Conservation (phyloP, 2,797 vertebrate genomes). For the Enteromius argenteus region DNA sequence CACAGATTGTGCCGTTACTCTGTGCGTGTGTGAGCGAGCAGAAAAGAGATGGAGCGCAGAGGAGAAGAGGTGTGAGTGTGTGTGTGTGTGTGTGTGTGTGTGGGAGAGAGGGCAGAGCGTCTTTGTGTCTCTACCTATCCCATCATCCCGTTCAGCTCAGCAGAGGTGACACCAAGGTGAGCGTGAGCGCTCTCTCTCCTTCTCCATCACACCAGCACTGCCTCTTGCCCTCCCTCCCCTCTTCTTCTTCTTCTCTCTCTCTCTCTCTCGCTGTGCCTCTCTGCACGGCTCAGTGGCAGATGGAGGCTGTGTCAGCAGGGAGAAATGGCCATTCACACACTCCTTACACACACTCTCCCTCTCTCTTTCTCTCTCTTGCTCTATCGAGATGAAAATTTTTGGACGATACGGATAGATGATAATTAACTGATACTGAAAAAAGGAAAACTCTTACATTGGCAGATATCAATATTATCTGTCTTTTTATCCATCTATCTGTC, state of each 20-base stretch:
- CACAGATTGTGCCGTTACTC: slow-evolving; percentile 56
- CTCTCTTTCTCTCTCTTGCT: slow-evolving; percentile 34
- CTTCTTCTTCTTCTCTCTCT: slow-evolving; percentile 9
- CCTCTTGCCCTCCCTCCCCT: slow-evolving; percentile 36
- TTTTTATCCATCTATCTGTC: neutral
- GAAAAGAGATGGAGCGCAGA: slow-evolving; percentile 59
- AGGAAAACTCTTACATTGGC: slow-evolving; percentile 1
- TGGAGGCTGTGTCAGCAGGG: slow-evolving; percentile 95
- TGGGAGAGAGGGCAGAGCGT: slow-evolving; percentile 50
- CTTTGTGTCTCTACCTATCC: slow-evolving; percentile 65
- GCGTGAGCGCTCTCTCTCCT: slow-evolving; percentile 77
- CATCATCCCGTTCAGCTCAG: slow-evolving; percentile 73
- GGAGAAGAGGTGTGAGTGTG: slow-evolving; percentile 47
- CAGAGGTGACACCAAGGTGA: slow-evolving; percentile 97
- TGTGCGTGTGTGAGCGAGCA: slow-evolving; percentile 50
- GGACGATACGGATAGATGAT: neutral
- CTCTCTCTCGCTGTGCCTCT: slow-evolving; percentile 38
- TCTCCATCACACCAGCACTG: slow-evolving; percentile 40
- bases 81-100: slow-evolving; percentile 51
- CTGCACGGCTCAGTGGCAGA: slow-evolving; percentile 88
- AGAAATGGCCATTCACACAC: slow-evolving; percentile 92
- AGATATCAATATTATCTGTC: neutral
- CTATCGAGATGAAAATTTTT: slow-evolving; percentile 12
- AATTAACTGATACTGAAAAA: slow-evolving; percentile 16
- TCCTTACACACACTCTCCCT: slow-evolving; percentile 57